Base-by-base conservation (phyloP, 1,140 invertebrate genomes). In the Campoletis sonorensis region DNA sequence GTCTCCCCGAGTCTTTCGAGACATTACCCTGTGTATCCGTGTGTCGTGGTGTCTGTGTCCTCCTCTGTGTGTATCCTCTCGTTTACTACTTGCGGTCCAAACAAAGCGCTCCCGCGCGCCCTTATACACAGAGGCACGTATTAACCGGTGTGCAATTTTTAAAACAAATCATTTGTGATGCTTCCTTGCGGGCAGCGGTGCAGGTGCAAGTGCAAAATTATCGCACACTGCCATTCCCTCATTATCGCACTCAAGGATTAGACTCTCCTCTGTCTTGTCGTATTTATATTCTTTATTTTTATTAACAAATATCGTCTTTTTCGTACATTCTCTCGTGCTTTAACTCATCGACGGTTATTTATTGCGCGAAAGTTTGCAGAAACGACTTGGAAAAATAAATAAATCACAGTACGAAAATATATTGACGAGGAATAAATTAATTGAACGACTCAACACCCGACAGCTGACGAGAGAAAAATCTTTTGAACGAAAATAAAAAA, bases 131-230 rank as follows among this genome's bases (percentile, higher is more conserved):
- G 51, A 54, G n/a, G n/a, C 16, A 18, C 51, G 40, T 45, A 45
- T 18, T 58, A 18, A 11, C 21, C 54, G 54, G 18, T n/a, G 61
- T 64, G 23, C n/a, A 26, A 13, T 26, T 64, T 64, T 64, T 26
- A 23, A 64, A 64, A 64, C 61, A 26, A 64, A 23, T 27, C 7
- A 26, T 64, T 64, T 64, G 61, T 64, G 23, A 64, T 64, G 61
- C 61, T 64, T 64, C 61, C 61, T 26, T 23, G 61, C 21, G 21
- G 13, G 21, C 61, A 26, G 23, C 23, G 61, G 13, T 64, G 61
- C 61, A 64, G 61, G 61, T 64, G 61, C 61, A 64, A 64, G 61
- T 64, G 61, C 61, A 64, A 64, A 64, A 64, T 64, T 64, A 64
- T 26, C 61, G 61, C 61, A 64, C 61, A 23, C 21, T 26, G 61